A percentile compares a stretch with the other conserved stretches of the same genome.
phyloP scores from a whole-genome alignment of 2,888 invertebrate genomes.

The Cerastoderma edule region DNA sequence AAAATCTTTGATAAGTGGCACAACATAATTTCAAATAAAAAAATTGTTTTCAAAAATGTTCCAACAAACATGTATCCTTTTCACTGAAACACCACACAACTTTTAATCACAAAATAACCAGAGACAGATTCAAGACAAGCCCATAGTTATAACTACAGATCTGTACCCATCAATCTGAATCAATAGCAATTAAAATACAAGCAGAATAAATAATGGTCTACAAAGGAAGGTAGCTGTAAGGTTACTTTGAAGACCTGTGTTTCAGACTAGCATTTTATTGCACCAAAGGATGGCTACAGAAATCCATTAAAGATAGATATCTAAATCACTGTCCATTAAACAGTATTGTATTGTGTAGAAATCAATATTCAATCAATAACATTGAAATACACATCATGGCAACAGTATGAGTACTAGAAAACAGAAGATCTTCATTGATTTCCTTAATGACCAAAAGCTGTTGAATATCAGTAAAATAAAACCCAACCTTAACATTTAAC shows the following conservation, averaged over 20 bases:
- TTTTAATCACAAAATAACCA: no score
- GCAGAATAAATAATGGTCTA: slow-evolving; percentile 21
- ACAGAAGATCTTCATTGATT: neutral
- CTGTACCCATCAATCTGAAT: no score
- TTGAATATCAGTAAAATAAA: neutral
- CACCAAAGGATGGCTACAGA: neutral
- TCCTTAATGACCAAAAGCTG: neutral
- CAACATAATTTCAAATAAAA: no score
- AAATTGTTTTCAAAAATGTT: no score
- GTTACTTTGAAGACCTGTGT: slow-evolving; percentile 10
- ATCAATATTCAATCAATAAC: neutral
- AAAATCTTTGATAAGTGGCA: no score
- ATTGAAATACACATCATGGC: no score
- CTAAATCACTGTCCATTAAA: neutral
- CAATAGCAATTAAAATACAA: slow-evolving; percentile 33
- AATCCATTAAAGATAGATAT: neutral
- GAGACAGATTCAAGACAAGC: no score
- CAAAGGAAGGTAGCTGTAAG: neutral
- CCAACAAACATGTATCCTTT: no score
- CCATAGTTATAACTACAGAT: no score
- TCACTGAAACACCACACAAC: no score
- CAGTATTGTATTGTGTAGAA: neutral
- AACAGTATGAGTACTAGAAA: no score
- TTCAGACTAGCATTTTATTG: slow-evolving; percentile 6
- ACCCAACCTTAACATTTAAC: neutral